Evolutionary conservation across 2,797 vertebrate species (phyloP).

Genomic region (Rhodeus uyekii): DNA sequence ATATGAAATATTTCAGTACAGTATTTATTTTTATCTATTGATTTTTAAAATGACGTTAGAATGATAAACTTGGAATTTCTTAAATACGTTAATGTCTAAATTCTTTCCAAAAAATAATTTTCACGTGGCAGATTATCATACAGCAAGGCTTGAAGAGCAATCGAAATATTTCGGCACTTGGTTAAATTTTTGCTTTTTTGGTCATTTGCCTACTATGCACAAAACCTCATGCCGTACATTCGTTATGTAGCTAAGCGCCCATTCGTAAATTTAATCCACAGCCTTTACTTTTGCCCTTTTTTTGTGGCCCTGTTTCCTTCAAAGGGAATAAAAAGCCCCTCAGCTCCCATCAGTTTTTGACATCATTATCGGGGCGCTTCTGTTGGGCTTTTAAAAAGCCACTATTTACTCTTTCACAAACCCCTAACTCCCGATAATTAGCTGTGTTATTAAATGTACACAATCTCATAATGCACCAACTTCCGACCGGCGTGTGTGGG

Average conservation of each 20-base stretch:
- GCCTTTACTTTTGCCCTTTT: constrained; percentile 47
- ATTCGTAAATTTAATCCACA: constrained; percentile 47
- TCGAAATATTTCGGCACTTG: constrained; percentile 26
- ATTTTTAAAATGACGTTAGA: not conserved
- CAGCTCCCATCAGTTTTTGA: constrained; percentile 66
- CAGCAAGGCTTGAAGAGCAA: not conserved
- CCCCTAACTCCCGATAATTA: constrained; percentile 70
- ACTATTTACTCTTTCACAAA: constrained; percentile 66
- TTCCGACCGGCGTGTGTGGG: constrained; percentile 78
- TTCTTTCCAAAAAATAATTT: not conserved
- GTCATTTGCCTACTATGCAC: constrained; percentile 42
- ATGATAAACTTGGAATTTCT: not conserved
- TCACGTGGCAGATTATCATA: not conserved
- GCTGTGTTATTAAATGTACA: constrained; percentile 77
- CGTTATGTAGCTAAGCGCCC: constrained; percentile 51
- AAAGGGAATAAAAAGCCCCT: constrained; percentile 58
- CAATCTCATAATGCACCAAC: constrained; percentile 80
- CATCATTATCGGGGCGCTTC: constrained; percentile 61
- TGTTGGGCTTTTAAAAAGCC: constrained; percentile 61
- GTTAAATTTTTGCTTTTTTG: constrained; percentile 42
- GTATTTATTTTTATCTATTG: no score
- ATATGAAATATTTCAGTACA: not conserved
- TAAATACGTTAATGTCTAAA: not conserved
- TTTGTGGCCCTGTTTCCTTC: constrained; percentile 48
- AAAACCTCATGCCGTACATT: constrained; percentile 44